Percentiles rank a stretch among this genome's conserved stretches.
phyloP scores from a whole-genome alignment of 2,797 vertebrate species.

The Chrysocyon brachyurus region DNA sequence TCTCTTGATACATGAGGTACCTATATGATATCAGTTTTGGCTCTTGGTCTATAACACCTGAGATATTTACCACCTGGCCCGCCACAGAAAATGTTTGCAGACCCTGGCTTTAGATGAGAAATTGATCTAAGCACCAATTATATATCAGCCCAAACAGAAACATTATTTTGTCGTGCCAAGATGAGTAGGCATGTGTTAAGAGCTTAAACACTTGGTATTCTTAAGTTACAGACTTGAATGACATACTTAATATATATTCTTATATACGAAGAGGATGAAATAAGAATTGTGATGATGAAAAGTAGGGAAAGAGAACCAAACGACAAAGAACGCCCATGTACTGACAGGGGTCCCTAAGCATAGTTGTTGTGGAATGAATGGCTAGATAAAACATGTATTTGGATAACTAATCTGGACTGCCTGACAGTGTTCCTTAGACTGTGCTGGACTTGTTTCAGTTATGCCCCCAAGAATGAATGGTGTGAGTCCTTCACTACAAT shows the following conservation, averaged over 20 bases:
- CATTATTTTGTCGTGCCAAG: background rate
- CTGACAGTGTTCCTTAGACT: background rate
- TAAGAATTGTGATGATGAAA: background rate
- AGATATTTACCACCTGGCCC: background rate
- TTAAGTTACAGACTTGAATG: background rate
- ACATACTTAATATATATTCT: background rate
- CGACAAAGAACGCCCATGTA: background rate
- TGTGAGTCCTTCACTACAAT: background rate
- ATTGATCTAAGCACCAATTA: background rate
- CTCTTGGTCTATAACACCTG: background rate
- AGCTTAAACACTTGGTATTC: background rate
- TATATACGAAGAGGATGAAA: background rate
- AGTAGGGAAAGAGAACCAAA: background rate
- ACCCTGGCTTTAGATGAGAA: background rate
- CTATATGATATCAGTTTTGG: background rate
- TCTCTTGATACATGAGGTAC: background rate
- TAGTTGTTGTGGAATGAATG: rapidly evolving
- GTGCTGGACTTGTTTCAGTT: background rate
- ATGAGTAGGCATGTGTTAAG: background rate
- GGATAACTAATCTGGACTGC: background rate
- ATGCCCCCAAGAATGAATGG: background rate
- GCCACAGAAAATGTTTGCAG: background rate
- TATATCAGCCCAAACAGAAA: background rate
- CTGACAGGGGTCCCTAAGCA: background rate
- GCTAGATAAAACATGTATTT: background rate